A percentile compares a stretch with the other conserved stretches of the same genome.
phyloP scores from a whole-genome alignment of 2,888 invertebrate genomes.

The Augiades crinisus region DNA sequence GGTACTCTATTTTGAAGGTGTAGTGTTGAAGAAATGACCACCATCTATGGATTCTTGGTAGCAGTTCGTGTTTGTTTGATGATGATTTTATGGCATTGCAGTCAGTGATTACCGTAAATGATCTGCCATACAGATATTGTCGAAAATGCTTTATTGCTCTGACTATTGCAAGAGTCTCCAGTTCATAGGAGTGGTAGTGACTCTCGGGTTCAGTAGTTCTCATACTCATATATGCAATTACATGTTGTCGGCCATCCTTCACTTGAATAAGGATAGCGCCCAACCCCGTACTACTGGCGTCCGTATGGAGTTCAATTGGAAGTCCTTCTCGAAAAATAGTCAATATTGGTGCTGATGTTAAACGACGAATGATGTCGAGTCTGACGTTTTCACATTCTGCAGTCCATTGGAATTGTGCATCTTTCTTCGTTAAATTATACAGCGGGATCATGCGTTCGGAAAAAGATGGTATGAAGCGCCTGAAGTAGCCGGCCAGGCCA shows the following conservation, averaged over 20 bases:
- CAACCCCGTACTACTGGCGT: conserved; percentile 33
- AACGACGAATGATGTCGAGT: conserved; percentile 5
- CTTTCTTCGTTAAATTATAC: conserved; percentile 25
- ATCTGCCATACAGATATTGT: conserved; percentile 33
- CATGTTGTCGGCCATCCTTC: conserved; percentile 12
- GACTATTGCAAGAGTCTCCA: conserved; percentile 31
- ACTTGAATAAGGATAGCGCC: conserved; percentile 29
- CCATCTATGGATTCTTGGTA: conserved; percentile 39
- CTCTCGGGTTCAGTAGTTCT: conserved; percentile 30
- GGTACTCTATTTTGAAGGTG: conserved; percentile 31
- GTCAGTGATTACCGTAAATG: conserved; percentile 31
- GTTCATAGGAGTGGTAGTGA: conserved; percentile 33
- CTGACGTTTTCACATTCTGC: background rate
- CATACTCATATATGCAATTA: conserved; percentile 28
- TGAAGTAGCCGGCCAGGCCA: conserved; percentile 31
- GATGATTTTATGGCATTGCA: conserved; percentile 40
- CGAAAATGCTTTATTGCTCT: conserved; percentile 37
- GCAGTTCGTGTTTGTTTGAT: conserved; percentile 36
- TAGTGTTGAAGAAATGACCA: conserved; percentile 39
- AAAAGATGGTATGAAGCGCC: conserved; percentile 29
- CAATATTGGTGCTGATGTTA: conserved; percentile 11
- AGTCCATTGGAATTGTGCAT: conserved; percentile 23
- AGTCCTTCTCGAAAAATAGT: conserved; percentile 10
- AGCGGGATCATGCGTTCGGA: conserved; percentile 26
- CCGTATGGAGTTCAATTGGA: conserved; percentile 28